Evolutionary conservation across 2,797 vertebrate genomes (phyloP).

Genomic region (Meriones psammophilus): DNA sequence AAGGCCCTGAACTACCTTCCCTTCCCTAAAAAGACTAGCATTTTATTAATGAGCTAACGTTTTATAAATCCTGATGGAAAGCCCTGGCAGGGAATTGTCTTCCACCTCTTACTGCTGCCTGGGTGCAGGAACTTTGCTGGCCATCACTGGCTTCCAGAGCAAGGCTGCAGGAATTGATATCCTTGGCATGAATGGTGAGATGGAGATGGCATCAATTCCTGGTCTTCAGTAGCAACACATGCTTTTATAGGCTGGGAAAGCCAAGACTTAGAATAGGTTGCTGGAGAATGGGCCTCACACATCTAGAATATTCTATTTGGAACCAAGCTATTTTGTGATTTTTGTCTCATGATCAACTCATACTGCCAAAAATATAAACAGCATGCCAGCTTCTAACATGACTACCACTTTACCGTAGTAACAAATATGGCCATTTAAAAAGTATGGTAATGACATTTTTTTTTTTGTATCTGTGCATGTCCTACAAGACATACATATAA

Average conservation of each 20-base stretch:
- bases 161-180: constrained; percentile 1
- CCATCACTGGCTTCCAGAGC: neutral
- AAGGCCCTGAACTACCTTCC: constrained; percentile 4
- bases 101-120: neutral
- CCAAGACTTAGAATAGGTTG: constrained; percentile 53
- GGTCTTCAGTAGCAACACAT: constrained; percentile 52
- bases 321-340: constrained; percentile 72
- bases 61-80: neutral
- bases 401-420: constrained; percentile 74
- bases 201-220: constrained; percentile 28
- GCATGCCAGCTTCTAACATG: constrained; percentile 73
- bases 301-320: constrained; percentile 71
- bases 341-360: constrained; percentile 70
- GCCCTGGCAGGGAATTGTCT: neutral
- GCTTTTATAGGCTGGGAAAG: constrained; percentile 48
- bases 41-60: too few species aligned
- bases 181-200: constrained; percentile 3
- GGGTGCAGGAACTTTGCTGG: neutral
- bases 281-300: constrained; percentile 61
- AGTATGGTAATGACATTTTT: constrained; percentile 61
- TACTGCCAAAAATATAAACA: constrained; percentile 73
- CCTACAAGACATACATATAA: neutral
- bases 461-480: constrained; percentile 75
- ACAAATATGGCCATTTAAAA: constrained; percentile 76
- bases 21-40: constrained; percentile 22